These are phyloP conservation scores for Pan troglodytes DNA, from an alignment of 2,113 vertebrate species.

Conservation along the genomic window DNA sequence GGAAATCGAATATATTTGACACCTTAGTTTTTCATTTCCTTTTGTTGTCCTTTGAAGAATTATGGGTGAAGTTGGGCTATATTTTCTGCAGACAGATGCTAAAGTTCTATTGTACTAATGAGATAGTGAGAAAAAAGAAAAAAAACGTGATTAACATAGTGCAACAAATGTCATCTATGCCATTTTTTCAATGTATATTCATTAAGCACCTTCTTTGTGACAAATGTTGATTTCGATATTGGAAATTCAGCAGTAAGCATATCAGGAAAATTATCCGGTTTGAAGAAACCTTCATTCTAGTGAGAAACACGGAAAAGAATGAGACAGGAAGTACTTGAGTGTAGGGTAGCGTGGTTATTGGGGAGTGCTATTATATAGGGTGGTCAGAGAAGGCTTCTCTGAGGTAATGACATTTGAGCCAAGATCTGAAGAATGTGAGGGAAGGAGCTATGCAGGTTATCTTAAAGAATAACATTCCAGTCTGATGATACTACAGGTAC, in stretches of 20 bases:
- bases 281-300: not conserved
- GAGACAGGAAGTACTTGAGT: not conserved
- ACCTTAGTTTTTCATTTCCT: not conserved
- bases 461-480: not conserved
- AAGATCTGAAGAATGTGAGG: not conserved
- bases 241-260: not conserved
- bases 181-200: not conserved
- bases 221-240: not conserved
- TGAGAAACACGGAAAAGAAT: not conserved
- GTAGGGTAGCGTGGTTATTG: no score
- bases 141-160: not conserved
- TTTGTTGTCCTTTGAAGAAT: not conserved
- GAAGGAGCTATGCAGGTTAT: not conserved
- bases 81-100: not conserved
- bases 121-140: not conserved
- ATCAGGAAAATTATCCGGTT: not conserved
- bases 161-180: not conserved
- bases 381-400: not conserved
- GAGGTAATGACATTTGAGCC: not conserved
- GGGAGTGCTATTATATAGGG: not conserved
- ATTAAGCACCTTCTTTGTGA: not conserved
- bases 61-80: not conserved
- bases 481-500: not conserved
- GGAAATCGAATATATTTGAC: slow-evolving; percentile 4
- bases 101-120: not conserved